phyloP scores from a whole-genome alignment of 1,140 invertebrate species.

The Drosophila nannoptera region DNA sequence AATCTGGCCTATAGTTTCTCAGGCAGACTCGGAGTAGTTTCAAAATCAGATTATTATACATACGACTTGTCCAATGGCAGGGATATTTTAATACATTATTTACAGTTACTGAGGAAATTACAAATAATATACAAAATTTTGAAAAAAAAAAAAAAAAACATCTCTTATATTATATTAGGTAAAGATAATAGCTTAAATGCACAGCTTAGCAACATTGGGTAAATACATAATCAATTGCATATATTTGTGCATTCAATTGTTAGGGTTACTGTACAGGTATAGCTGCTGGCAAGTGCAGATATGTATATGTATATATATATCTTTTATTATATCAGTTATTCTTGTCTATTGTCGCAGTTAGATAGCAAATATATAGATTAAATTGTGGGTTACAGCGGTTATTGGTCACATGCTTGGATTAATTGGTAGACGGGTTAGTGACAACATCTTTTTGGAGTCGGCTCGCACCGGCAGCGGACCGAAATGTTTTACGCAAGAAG shows the following conservation, averaged over 20 bases:
- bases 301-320: neutral
- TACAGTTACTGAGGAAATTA: neutral
- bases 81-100: neutral
- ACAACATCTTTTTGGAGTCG: slow-evolving; percentile 53
- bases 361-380: slow-evolving; percentile 14
- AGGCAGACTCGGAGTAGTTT: no score
- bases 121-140: no score
- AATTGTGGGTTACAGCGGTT: neutral
- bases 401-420: slow-evolving; percentile 26
- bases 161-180: no score
- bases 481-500: slow-evolving; percentile 77
- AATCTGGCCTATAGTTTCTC: no score
- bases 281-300: neutral
- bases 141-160: no score
- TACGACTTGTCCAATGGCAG: neutral
- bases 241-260: no score
- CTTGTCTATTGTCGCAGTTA: neutral
- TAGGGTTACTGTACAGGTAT: no score
- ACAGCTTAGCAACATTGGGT: no score
- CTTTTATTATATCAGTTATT: neutral
- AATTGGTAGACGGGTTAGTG: slow-evolving; percentile 60
- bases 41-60: neutral
- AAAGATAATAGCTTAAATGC: no score
- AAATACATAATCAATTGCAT: no score
- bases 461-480: slow-evolving; percentile 60